Conservation (phyloP, 2,797 vertebrate genomes). For the Thunnus albacares region DNA sequence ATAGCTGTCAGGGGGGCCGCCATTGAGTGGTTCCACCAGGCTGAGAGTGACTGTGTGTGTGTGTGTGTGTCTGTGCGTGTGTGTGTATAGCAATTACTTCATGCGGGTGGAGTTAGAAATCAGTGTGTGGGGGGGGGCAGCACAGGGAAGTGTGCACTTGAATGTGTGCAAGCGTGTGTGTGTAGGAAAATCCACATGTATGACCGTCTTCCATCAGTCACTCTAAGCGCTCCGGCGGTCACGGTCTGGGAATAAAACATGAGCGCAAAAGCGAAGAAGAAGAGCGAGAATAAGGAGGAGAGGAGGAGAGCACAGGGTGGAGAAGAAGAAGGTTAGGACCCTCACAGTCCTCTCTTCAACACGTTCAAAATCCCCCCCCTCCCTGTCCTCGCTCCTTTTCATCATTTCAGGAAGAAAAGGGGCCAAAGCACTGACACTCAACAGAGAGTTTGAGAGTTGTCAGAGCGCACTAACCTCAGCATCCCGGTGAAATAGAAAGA, state of each 20-base stretch:
- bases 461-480: constrained; percentile 56
- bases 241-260: constrained; percentile 66
- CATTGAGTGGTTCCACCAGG: constrained; percentile 54
- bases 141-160: constrained; percentile 19
- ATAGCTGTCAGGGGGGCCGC: constrained; percentile 62
- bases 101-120: constrained; percentile 32
- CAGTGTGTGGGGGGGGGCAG: constrained; percentile 24
- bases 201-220: constrained; percentile 39
- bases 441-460: constrained; percentile 59
- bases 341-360: constrained; percentile 21
- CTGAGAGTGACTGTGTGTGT: constrained; percentile 32
- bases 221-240: constrained; percentile 32
- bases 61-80: constrained; percentile 29
- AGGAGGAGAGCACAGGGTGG: constrained; percentile 12
- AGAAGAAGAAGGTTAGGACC: constrained; percentile 36
- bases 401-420: constrained; percentile 29
- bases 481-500: constrained; percentile 5
- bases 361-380: constrained; percentile 24
- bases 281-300: constrained; percentile 10
- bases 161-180: neutral
- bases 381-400: constrained; percentile 6
- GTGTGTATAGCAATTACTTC: constrained; percentile 31
- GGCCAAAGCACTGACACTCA: constrained; percentile 51
- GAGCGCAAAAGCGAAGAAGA: constrained; percentile 34
- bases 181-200: constrained; percentile 36